Conservation (phyloP, 2,113 vertebrate species). For the Hippolais icterina region DNA sequence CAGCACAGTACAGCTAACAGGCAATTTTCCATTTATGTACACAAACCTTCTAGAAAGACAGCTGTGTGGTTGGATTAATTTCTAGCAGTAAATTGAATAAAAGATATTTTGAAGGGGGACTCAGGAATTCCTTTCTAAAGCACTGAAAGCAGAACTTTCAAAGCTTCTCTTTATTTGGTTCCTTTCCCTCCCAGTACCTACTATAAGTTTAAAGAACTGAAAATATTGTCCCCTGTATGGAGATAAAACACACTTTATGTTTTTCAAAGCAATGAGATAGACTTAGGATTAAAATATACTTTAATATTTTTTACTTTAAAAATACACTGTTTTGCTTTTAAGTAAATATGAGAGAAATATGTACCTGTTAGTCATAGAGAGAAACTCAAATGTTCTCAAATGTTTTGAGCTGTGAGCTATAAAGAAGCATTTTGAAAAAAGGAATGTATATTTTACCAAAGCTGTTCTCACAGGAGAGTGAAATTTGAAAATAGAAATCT, state of each 20-base stretch:
- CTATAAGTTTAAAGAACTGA: constrained; percentile 19
- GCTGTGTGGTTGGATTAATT: constrained; percentile 63
- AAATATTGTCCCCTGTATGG: background rate
- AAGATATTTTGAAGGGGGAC: constrained; percentile 45
- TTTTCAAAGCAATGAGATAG: background rate
- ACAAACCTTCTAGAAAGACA: constrained; percentile 60
- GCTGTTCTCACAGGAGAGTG: background rate
- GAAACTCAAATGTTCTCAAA: background rate
- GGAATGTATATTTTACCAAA: background rate
- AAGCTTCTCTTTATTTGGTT: constrained; percentile 1
- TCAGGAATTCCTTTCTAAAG: constrained; percentile 43
- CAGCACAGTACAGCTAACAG: constrained; percentile 53
- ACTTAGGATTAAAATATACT: background rate
- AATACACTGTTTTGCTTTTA: background rate
- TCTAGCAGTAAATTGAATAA: constrained; percentile 56
- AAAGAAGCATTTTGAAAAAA: background rate
- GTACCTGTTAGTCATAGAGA: background rate
- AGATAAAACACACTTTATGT: background rate
- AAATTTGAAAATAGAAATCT: background rate
- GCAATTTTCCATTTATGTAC: constrained; percentile 66
- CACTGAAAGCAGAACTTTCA: constrained; percentile 33
- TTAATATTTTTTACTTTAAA: background rate
- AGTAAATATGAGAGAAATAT: background rate
- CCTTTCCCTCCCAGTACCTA: background rate
- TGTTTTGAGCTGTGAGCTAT: background rate